Percentiles rank a stretch among this genome's conserved stretches.
Evolutionary conservation across 2,797 vertebrate species (phyloP).

Genomic region (Sebastes hubbsi): DNA sequence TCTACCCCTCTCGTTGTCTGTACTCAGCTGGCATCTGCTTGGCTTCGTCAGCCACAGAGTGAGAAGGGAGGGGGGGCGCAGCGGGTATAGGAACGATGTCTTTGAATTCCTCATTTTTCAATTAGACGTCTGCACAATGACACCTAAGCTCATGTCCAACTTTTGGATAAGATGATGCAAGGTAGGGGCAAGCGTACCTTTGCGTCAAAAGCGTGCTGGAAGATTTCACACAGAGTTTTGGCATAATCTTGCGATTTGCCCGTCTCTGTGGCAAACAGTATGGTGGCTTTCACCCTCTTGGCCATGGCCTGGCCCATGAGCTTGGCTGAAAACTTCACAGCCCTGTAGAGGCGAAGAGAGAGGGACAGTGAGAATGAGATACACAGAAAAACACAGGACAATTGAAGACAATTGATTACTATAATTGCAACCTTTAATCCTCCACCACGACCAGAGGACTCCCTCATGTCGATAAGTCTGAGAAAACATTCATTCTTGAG

Average conservation of each 20-base stretch:
- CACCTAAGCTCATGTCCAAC: neutral
- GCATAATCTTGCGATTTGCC: conserved; percentile 97
- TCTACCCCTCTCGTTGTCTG: conserved; percentile 11
- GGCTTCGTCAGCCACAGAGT: conserved; percentile 1
- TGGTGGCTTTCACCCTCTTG: conserved; percentile 97
- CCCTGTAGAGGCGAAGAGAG: conserved; percentile 77
- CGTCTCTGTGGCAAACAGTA: conserved; percentile 95
- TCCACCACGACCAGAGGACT: neutral
- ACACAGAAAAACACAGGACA: neutral
- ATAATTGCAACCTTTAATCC: neutral
- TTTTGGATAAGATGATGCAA: conserved; percentile 55
- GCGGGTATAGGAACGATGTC: neutral
- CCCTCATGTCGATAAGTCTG: neutral
- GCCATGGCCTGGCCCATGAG: conserved; percentile 99
- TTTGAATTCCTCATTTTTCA: conserved; percentile 41
- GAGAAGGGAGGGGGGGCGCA: neutral
- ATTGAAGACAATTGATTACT: neutral
- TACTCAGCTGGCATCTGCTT: conserved; percentile 46
- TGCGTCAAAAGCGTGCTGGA: conserved; percentile 98
- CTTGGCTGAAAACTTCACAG: conserved; percentile 98
- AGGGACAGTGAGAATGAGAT: conserved; percentile 4
- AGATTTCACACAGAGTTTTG: conserved; percentile 98
- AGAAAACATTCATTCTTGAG: conserved; percentile 13
- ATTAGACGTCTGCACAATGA: neutral
- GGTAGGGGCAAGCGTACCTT: conserved; percentile 85